Conservation (phyloP, 2,888 invertebrate genomes). For the Anagyrus pseudococci region DNA sequence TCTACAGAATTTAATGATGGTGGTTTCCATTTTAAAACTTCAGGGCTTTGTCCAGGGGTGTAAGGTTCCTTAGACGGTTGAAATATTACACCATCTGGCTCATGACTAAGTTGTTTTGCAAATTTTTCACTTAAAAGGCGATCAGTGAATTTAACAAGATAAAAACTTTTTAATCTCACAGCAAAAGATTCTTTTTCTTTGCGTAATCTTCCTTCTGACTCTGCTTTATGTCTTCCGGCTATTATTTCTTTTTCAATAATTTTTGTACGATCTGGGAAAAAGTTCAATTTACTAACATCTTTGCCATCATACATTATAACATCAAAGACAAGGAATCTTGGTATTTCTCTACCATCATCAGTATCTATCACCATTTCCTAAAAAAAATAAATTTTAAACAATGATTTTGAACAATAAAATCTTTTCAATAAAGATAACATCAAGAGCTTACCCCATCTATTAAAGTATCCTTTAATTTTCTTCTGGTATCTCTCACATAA, state of each 20-base stretch:
- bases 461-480: constrained; percentile 81
- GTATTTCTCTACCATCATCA: constrained; percentile 75
- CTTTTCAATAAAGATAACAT: too few relatives aligned
- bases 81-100: constrained; percentile 97
- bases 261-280: constrained; percentile 76
- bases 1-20: constrained; percentile 93
- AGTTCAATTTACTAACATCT: constrained; percentile 78
- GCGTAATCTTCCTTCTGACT: constrained; percentile 76
- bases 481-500: constrained; percentile 72
- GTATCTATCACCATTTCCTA: constrained; percentile 95
- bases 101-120: constrained; percentile 83
- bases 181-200: constrained; percentile 87
- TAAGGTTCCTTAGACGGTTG: constrained; percentile 92
- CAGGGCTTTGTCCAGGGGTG: constrained; percentile 78
- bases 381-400: constrained; percentile 47
- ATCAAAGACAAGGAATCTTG: constrained; percentile 94
- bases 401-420: constrained; percentile 1
- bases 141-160: constrained; percentile 77
- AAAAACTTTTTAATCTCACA: constrained; percentile 89
- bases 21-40: constrained; percentile 98
- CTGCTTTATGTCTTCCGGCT: constrained; percentile 74
- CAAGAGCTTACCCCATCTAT: constrained; percentile 85
- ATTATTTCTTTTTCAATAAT: constrained; percentile 80
- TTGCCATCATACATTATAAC: constrained; percentile 83
- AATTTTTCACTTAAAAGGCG: constrained; percentile 84